A percentile compares a stretch with the other conserved stretches of the same genome.
Evolutionary conservation across 2,113 vertebrate species (phyloP).

Genomic region (Corvus moneduloides): DNA sequence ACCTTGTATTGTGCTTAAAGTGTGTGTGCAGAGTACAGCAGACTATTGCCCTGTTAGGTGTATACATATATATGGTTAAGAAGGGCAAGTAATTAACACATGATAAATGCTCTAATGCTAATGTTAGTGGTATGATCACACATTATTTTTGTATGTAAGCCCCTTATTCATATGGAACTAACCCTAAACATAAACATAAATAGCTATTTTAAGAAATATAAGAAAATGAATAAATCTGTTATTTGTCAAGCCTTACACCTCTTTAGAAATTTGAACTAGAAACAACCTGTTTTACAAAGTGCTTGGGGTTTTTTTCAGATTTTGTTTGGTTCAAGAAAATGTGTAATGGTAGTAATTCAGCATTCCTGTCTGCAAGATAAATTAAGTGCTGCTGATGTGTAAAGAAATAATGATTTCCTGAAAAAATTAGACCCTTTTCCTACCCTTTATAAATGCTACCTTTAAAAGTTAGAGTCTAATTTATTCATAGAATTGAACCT

Average conservation of each 20-base stretch:
- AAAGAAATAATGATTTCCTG: neutral
- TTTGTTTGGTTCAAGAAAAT: neutral
- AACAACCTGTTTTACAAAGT: neutral
- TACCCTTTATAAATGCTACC: neutral
- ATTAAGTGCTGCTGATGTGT: neutral
- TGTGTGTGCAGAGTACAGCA: neutral
- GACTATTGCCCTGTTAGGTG: neutral
- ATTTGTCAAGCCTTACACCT: neutral
- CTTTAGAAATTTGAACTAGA: neutral
- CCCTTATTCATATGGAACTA: neutral
- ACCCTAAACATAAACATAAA: neutral
- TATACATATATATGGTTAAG: neutral
- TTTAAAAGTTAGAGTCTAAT: neutral
- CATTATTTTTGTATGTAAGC: neutral
- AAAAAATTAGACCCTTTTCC: neutral
- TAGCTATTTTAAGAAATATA: neutral
- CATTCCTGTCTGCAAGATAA: neutral
- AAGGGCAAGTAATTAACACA: neutral
- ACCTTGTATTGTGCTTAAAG: neutral
- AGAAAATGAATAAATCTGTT: neutral
- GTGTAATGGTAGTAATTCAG: neutral
- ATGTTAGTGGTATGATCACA: neutral
- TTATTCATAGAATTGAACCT: neutral
- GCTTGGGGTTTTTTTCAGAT: rapidly evolving
- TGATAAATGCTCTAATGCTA: neutral